Base-by-base conservation (phyloP, 2,888 invertebrate species). In the Aphrophora alni region DNA sequence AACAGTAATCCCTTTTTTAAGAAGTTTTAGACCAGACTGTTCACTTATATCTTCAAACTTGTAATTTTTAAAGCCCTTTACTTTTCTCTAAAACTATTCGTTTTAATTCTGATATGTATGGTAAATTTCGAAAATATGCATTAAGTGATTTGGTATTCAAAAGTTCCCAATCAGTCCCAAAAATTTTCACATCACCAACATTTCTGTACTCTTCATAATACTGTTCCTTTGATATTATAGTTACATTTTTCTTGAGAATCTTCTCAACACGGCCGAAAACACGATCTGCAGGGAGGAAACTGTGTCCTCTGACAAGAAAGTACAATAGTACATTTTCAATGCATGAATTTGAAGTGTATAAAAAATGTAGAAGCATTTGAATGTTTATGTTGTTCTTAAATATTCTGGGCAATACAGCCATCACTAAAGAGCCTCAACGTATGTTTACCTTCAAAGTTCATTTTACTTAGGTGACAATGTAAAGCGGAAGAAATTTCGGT, bases 31-130 rank as follows among this genome's bases (percentile, higher is more conserved):
- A 28, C 73, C 73, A 73, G 28, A 17, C 14, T 73, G 26, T 33
- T 73, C 73, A 74, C 74, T 33, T 33, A 21, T 8, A 74, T 74
- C 38, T 74, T 74, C 74, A 74, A 74, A 74, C 25, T 38, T 74
- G 12, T 74, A 74, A 25, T 38, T 74, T 74, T 21, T 74, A 38
- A 74, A 74, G 8, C 12, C n/a, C 24, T 74, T n/a, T n/a, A n/a
- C n/a, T n/a, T n/a, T n/a, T n/a, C n/a, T n/a, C n/a, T n/a, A n/a
- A n/a, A n/a, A n/a, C n/a, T n/a, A n/a, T n/a, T n/a, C n/a, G n/a
- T n/a, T n/a, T n/a, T n/a, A n/a, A n/a, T n/a, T n/a, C n/a, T 33
- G 33, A 33, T 7, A 33, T 38, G 17, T 38, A 33, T 10, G 4
- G 33, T 33, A 33, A 10, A 4, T 10, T 4, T 33, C 5, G 4